These are phyloP conservation scores for Drosophila lowei DNA, from an alignment of 1,140 invertebrate species.

Conservation along the genomic window DNA sequence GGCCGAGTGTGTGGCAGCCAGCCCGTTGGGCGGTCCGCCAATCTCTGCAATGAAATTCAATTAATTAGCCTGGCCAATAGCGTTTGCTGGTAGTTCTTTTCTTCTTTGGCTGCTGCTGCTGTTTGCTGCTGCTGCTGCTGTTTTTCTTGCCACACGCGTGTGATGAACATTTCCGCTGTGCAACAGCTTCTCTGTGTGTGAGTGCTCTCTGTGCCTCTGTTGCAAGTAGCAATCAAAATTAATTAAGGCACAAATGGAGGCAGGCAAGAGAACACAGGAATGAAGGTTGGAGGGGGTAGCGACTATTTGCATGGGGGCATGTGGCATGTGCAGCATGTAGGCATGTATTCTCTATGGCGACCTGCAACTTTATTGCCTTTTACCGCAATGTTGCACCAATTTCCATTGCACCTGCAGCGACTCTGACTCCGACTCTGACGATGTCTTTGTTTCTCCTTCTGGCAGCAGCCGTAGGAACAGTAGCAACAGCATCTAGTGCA, in stretches of 20 bases:
- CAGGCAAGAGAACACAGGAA: constrained; percentile 21
- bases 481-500: constrained; percentile 62
- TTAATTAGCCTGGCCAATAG: constrained; percentile 63
- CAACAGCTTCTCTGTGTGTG: constrained; percentile 25
- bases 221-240: constrained; percentile 70
- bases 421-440: constrained; percentile 8
- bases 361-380: constrained; percentile 69
- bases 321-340: constrained; percentile 1
- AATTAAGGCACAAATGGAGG: constrained; percentile 72
- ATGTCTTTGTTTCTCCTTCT: constrained; percentile 20
- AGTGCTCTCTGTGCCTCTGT: constrained; percentile 31
- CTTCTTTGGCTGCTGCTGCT: constrained; percentile 6
- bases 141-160: constrained; percentile 49
- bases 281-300: neutral
- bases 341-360: constrained; percentile 8
- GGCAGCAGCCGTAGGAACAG: constrained; percentile 31
- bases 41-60: constrained; percentile 58
- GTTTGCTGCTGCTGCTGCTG: neutral
- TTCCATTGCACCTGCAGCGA: constrained; percentile 41
- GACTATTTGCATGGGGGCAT: no score
- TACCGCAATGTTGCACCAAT: constrained; percentile 69
- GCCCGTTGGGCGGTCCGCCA: constrained; percentile 40
- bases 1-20: constrained; percentile 39
- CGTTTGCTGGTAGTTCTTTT: constrained; percentile 10
- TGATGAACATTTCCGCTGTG: constrained; percentile 76